Evolutionary conservation across 2,888 invertebrate genomes (phyloP), one percentile per base, ranked within the genome.

Genomic region (Drosophila bunnanda): DNA sequence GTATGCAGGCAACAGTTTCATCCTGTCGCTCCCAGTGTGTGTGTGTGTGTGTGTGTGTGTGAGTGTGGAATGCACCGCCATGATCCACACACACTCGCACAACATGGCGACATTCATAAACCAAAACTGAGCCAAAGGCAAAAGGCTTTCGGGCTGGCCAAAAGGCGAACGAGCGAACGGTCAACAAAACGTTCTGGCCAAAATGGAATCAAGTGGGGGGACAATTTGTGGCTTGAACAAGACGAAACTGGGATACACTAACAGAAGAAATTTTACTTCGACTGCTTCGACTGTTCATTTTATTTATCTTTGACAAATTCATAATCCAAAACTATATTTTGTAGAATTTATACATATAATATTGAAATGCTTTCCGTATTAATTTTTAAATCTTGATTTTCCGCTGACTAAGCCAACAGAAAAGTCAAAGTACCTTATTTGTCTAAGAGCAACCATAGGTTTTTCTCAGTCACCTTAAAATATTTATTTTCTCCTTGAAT

Each of bases 61-160:
- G 56, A 62, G 62, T 79, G 65, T 72, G 80, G 84, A 88, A 84
- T 84, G 57, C 65, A 65, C 52, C 52, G 28, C 38, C 58, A 20
- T 39, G 59, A 30, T 22, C 30, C 30, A 59, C 50, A 48, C 44
- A 22, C 43, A n/a, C 50, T 34, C 10, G 50, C 50, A 58, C 75
- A 77, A 80, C 82, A 85, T 87, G 88, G 85, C 85, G 85, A 85
- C 85, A 88, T 85, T 85, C 85, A 85, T 85, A 87, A 86, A 83
- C 86, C 81, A 83, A 86, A 83, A 79, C 79, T 77, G 80, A 73
- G 61, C 52, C 20, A 43, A 25, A 61, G 57, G 52, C 66, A 41
- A 43, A 56, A n/a, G 32, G 30, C 50, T 65, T 64, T 68, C 50
- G 80, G 80, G 78, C 67, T 78, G 78, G 76, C 54, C 80, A 46